Base-by-base conservation (phyloP, 64 coral and sea anemone species). In the Stichodactyla helianthus region DNA sequence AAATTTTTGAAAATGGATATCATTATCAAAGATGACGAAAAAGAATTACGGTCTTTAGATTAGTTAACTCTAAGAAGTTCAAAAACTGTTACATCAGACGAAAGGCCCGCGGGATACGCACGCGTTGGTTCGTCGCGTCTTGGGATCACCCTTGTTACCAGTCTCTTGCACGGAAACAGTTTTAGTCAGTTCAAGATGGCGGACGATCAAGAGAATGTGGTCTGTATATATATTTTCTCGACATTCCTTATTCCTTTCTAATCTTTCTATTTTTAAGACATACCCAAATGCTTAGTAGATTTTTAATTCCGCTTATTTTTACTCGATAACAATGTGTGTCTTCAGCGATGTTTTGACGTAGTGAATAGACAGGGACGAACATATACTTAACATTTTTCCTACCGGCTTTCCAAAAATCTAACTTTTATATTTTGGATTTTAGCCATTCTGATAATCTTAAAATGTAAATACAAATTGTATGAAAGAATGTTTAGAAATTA, bases 141-240 rank as follows among this genome's bases (percentile, higher is more conserved):
- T 44, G 35, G 19, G 19, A 80, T 18, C 59, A 62, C 8, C 65
- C 19, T 74, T 31, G 68, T 74, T 5, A 74, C 68, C 68, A 74
- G 68, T 74, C 6, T 23, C 14, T 58, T 74, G n/a, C 68, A 35
- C 68, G 68, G 25, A 27, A 44, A 13, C 85, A 53, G 63, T 87
- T 87, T 79, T 22, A 18, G 58, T 55, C 35, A 44, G 87, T 82
- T 55, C 85, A 92, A 92, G 76, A 92, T 92, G 90, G 90, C 90
- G 90, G 85, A 82, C 51, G 35, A 82, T 50, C 55, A 88, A 86
- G 55, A 53, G 16, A 18, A 76, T 52, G 31, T 64, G 85, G 90
- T 92, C 68, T 26, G 68, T 74, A n/a, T n/a, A n/a, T n/a, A n/a
- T n/a, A 31, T 31, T 31, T 74, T 31, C 8, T 27, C 9, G 10